Evolutionary conservation across 2,888 invertebrate genomes (phyloP), one percentile per base, ranked within the genome.

Genomic region (Drosophila basisetae): DNA sequence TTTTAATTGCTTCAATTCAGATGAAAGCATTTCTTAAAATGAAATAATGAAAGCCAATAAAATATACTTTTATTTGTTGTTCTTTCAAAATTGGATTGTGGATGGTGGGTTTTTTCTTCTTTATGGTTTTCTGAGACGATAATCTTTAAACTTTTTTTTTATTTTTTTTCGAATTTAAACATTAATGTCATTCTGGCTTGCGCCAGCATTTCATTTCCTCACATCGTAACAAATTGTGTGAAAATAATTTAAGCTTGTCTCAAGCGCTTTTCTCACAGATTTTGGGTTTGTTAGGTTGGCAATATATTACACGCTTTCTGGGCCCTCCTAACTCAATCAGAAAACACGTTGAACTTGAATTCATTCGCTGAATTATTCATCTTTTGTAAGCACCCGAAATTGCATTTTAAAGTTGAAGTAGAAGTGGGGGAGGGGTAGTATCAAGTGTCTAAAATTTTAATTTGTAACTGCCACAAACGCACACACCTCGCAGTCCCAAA

Each of bases 311-410:
- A 7, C 37, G 16, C 9, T 35, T 9, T 18, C 18, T 28, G 28
- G 28, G 13, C 37, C 28, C 28, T 30, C 37, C 25, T 28, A 59
- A 54, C 47, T 69, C 39, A 47, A 69, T 69, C 43, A 53, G 35
- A 39, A 43, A 54, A 25, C 25, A 41, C 53, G 33, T 53, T 54
- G 43, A 43, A 37, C 39, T 58, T 3, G 41, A 56, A 41, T 37
- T 47, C 33, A 25, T 49, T 18, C 13, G 52, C n/a, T 68, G 65
- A 65, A 68, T 69, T 66, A 69, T 69, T 66, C 56, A 68, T 58
- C 30, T 41, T 4, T 35, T 47, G n/a, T 31, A 11, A 41, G 31
- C n/a, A 22, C 35, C 13, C 13, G 7, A 37, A 50, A 39, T 58
- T 31, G 39, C 6, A 33, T 25, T 25, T 30, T 28, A 31, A 11